Evolutionary conservation across 2,797 vertebrate genomes (phyloP).

Genomic region (Chanos chanos): DNA sequence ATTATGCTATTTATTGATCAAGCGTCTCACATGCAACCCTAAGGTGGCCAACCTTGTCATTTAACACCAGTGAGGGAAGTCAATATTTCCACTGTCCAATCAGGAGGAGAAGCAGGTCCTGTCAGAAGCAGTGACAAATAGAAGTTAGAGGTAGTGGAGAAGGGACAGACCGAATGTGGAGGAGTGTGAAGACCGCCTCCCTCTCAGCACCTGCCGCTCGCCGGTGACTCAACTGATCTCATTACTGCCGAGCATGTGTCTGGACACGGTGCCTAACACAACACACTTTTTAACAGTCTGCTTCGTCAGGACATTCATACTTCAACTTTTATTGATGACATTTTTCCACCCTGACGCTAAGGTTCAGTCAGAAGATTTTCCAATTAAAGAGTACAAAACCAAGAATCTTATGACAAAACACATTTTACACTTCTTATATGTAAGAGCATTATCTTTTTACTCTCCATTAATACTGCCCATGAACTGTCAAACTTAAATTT

Average conservation of each 20-base stretch:
- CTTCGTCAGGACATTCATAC: not conserved
- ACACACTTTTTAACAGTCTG: not conserved
- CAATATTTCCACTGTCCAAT: not conserved
- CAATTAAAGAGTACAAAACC: too few species aligned
- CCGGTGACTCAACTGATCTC: slow-evolving; percentile 33
- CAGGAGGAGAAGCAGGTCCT: slow-evolving; percentile 3
- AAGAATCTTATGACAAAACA: too few species aligned
- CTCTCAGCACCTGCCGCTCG: slow-evolving; percentile 30
- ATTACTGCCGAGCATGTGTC: slow-evolving; percentile 16
- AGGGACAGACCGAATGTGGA: not conserved
- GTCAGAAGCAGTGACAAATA: not conserved
- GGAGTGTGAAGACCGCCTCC: slow-evolving; percentile 15
- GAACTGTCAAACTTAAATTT: too few species aligned
- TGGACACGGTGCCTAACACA: slow-evolving; percentile 3
- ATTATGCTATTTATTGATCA: not conserved
- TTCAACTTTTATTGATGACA: not conserved
- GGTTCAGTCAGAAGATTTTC: too few species aligned
- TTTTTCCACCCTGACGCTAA: too few species aligned
- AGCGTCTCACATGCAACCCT: not conserved
- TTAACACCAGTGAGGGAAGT: not conserved
- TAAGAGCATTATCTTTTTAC: too few species aligned
- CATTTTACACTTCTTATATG: too few species aligned
- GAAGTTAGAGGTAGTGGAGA: not conserved
- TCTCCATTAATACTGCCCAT: too few species aligned
- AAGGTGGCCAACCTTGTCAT: not conserved